These are phyloP conservation scores for Melanotaenia duboulayi DNA, from an alignment of 2,113 vertebrate genomes.

Conservation along the genomic window DNA sequence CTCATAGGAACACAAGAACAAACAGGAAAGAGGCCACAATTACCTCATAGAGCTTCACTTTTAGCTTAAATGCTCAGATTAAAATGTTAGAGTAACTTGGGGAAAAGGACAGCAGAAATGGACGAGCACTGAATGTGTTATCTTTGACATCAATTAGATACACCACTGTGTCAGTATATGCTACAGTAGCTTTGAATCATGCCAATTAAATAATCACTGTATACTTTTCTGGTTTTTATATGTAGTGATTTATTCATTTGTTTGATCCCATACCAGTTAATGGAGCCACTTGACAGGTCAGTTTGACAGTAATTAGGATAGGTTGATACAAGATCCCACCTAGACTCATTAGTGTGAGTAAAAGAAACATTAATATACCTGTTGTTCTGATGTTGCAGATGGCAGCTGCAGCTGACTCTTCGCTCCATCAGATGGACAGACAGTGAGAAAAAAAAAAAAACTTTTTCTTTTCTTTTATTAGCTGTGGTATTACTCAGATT, in stretches of 20 bases:
- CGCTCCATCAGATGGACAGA: background rate
- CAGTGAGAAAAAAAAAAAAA: too few relatives aligned
- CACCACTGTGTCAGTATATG: background rate
- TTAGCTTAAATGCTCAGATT: constrained; percentile 30
- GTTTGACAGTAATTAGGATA: constrained; percentile 51
- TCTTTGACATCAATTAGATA: background rate
- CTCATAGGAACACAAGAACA: constrained; percentile 71
- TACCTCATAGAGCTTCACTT: constrained; percentile 67
- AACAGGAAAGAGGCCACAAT: constrained; percentile 63
- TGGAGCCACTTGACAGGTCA: constrained; percentile 2
- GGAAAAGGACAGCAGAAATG: constrained; percentile 6
- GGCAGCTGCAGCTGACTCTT: constrained; percentile 26
- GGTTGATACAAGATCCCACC: constrained; percentile 47
- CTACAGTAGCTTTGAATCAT: background rate
- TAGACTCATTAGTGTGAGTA: constrained; percentile 48
- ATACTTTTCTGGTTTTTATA: background rate
- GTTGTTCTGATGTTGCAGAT: background rate
- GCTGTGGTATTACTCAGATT: too few relatives aligned
- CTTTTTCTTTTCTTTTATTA: too few relatives aligned
- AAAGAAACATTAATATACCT: constrained; percentile 54
- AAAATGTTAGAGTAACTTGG: constrained; percentile 3
- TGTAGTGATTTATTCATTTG: constrained; percentile 1
- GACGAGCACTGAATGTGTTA: background rate
- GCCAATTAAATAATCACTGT: background rate
- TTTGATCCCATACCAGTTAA: constrained; percentile 1